phyloP scores from a whole-genome alignment of 2,113 vertebrate species.

The Eleginops maclovinus region DNA sequence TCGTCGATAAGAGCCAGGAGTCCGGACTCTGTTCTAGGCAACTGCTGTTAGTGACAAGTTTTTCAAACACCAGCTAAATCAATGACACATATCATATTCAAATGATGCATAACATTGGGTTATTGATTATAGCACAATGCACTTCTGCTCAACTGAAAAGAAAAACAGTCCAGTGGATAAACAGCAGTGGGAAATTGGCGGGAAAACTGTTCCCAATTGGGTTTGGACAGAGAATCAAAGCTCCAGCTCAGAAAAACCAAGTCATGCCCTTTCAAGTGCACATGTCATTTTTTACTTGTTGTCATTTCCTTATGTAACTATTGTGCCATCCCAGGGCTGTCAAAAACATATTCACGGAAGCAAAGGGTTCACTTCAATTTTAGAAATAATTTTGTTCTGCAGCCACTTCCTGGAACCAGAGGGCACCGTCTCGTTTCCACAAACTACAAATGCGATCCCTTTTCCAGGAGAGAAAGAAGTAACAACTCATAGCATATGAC shows the following conservation, averaged over 20 bases:
- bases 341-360: neutral
- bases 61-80: no score
- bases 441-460: neutral
- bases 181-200: no score
- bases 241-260: neutral
- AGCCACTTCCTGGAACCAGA: neutral
- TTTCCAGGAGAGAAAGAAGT: neutral
- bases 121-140: no score
- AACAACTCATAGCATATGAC: neutral
- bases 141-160: no score
- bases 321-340: neutral
- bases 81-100: no score
- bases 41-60: no score
- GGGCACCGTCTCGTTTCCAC: neutral
- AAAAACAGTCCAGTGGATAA: no score
- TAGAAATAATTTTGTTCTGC: neutral
- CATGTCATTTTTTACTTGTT: neutral
- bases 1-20: no score
- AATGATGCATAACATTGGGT: no score
- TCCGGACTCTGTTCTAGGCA: no score
- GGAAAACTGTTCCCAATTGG: no score
- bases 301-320: neutral
- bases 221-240: no score
- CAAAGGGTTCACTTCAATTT: neutral
- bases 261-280: neutral